Percentiles rank a stretch among this genome's conserved stretches.
These are phyloP conservation scores for Carcharodon carcharias DNA, from an alignment of 2,797 vertebrate species.

Conservation along the genomic window DNA sequence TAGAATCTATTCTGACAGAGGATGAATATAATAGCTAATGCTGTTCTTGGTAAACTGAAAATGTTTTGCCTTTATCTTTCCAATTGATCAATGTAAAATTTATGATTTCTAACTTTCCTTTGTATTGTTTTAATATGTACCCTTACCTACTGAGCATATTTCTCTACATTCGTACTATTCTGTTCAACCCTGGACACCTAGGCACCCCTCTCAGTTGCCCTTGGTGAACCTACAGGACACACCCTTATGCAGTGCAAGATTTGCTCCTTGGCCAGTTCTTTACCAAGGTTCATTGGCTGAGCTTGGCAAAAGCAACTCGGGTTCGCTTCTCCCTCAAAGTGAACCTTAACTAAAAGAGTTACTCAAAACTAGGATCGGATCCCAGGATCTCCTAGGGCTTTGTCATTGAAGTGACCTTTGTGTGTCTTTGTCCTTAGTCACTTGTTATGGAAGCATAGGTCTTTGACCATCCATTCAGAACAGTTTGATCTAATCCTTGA, in stretches of 20 bases:
- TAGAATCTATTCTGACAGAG: conserved; percentile 26
- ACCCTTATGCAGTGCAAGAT: not conserved
- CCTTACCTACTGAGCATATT: not conserved
- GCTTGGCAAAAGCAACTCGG: too few species aligned
- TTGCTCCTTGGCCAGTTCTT: not conserved
- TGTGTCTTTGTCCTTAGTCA: not conserved
- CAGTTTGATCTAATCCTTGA: not conserved
- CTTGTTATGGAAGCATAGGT: not conserved
- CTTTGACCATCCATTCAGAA: not conserved
- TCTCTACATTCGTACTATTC: not conserved
- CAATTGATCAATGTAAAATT: conserved; percentile 11
- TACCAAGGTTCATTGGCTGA: not conserved
- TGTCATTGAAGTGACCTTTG: not conserved
- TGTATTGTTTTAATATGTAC: not conserved
- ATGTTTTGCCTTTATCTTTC: not conserved
- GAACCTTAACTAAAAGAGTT: not conserved
- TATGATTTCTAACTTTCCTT: not conserved
- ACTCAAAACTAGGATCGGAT: not conserved
- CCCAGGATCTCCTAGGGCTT: not conserved
- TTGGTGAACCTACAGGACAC: not conserved
- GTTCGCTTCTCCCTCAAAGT: not conserved
- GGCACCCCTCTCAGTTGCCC: not conserved
- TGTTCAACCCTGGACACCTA: too few species aligned
- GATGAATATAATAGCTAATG: not conserved
- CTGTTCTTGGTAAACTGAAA: not conserved